Conservation (phyloP, 2,888 invertebrate species). For the Napeogenes inachia region DNA sequence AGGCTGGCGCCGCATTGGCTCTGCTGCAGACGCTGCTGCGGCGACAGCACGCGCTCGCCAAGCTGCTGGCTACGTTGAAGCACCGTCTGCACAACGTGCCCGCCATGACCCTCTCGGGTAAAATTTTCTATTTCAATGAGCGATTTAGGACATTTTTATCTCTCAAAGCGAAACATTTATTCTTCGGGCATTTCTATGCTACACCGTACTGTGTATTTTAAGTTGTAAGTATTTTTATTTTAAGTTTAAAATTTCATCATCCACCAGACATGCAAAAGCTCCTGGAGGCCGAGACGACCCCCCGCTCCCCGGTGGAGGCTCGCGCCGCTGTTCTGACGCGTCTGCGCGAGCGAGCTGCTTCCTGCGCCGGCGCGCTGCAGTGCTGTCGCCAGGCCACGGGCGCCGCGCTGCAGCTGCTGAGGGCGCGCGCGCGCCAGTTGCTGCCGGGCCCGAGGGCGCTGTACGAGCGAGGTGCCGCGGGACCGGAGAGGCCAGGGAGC, state of each 20-base stretch:
- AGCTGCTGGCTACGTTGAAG: conserved; percentile 50
- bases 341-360: conserved; percentile 38
- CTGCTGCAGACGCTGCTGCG: conserved; percentile 46
- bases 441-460: conserved; percentile 78
- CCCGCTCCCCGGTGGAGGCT: conserved; percentile 43
- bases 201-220: too few species aligned
- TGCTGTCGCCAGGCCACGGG: conserved; percentile 82
- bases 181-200: neutral
- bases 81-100: conserved; percentile 56
- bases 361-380: conserved; percentile 74
- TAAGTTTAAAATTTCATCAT: neutral
- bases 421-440: conserved; percentile 86
- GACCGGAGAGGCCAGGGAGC: conserved; percentile 39
- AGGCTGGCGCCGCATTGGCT: conserved; percentile 40
- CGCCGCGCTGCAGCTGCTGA: conserved; percentile 84
- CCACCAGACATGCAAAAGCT: conserved; percentile 74
- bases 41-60: conserved; percentile 45
- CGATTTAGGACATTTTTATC: neutral
- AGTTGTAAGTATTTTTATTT: too few species aligned
- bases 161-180: too few species aligned
- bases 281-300: conserved; percentile 41
- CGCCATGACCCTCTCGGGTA: conserved; percentile 57
- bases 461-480: conserved; percentile 34
- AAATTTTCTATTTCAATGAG: neutral
- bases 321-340: conserved; percentile 39